phyloP scores from a whole-genome alignment of 2,797 vertebrate species.

The Petrocephalus schoutedeni region DNA sequence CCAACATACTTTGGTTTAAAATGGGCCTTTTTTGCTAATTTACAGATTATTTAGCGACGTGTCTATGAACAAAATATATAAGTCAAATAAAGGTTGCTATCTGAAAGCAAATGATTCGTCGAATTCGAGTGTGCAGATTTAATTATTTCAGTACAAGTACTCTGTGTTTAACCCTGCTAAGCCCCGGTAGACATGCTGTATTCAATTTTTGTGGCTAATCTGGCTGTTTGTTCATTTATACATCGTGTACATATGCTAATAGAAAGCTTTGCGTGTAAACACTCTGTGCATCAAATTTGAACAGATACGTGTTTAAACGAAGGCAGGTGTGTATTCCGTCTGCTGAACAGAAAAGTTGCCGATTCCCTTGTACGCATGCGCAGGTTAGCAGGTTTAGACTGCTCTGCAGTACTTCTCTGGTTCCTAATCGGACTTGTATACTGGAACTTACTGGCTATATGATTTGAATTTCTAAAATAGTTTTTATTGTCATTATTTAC shows the following conservation, averaged over 20 bases:
- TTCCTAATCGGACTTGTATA: neutral
- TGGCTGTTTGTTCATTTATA: neutral
- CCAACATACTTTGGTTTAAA: neutral
- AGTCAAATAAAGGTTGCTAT: neutral
- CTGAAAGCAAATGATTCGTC: neutral
- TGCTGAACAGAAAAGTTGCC: neutral
- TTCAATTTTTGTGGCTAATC: neutral
- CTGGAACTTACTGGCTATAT: neutral
- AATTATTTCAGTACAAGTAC: neutral
- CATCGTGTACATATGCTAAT: neutral
- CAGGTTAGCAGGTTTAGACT: neutral
- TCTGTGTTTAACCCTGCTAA: neutral
- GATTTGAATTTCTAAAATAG: neutral
- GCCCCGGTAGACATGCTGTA: neutral
- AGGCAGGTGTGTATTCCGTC: neutral
- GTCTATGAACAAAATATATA: neutral
- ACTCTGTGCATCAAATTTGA: neutral
- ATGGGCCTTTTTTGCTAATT: neutral
- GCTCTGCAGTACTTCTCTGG: neutral
- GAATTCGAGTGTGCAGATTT: neutral
- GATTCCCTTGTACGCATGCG: neutral
- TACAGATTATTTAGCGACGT: neutral
- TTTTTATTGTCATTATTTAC: neutral
- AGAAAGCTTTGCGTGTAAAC: neutral
- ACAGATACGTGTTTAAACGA: neutral